Percentiles rank a stretch among this genome's conserved stretches.
These are phyloP conservation scores for Pseudopipra pipra DNA, from an alignment of 2,113 vertebrate genomes.

Conservation along the genomic window DNA sequence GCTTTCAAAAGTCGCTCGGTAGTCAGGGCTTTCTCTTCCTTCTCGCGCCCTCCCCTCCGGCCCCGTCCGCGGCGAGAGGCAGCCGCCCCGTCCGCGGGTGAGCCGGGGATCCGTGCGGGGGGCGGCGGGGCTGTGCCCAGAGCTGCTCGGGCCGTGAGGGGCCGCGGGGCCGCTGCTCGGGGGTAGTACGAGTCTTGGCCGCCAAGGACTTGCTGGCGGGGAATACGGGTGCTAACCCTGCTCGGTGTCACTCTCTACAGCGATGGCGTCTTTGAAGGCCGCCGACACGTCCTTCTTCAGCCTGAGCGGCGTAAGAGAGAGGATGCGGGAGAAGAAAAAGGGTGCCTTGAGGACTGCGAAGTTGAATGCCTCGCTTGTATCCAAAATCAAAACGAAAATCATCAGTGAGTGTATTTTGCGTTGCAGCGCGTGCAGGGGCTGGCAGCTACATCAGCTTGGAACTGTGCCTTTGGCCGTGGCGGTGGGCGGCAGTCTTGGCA, in stretches of 20 bases:
- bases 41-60: accelerated
- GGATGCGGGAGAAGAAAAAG: conserved; percentile 65
- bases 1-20: background rate
- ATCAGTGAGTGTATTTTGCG: conserved; percentile 71
- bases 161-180: no score
- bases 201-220: background rate
- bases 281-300: background rate
- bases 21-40: accelerated
- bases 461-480: background rate
- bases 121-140: no score
- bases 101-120: background rate
- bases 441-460: accelerated
- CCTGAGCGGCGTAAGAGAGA: background rate
- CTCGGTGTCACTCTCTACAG: background rate
- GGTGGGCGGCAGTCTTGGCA: background rate
- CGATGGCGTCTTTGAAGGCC: background rate
- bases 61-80: accelerated
- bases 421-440: background rate
- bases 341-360: conserved; percentile 56
- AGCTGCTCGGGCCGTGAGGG: no score
- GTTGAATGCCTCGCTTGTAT: conserved; percentile 68
- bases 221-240: background rate
- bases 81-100: background rate
- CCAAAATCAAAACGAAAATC: conserved; percentile 82
- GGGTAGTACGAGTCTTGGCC: accelerated